These are phyloP conservation scores for Ictalurus furcatus DNA, from an alignment of 2,113 vertebrate species.

Conservation along the genomic window DNA sequence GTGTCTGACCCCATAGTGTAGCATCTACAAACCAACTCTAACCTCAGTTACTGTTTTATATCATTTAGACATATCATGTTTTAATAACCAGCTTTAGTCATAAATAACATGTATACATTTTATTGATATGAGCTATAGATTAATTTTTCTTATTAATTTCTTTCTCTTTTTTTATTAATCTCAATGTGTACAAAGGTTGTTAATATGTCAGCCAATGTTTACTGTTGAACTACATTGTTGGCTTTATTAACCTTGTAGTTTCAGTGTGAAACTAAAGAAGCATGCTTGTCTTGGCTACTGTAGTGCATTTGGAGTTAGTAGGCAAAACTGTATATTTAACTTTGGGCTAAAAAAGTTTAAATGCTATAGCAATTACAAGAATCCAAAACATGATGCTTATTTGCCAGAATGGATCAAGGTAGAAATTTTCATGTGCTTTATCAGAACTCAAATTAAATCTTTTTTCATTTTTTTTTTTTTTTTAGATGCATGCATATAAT, in stretches of 20 bases:
- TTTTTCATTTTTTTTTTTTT: no score
- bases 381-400: background rate
- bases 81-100: background rate
- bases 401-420: background rate
- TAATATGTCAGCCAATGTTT: background rate
- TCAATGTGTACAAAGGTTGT: background rate
- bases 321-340: background rate
- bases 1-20: conserved; percentile 7
- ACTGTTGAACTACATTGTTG: background rate
- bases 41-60: background rate
- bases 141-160: background rate
- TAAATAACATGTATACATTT: background rate
- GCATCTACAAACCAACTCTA: background rate
- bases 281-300: background rate
- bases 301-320: background rate
- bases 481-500: conserved; percentile 28
- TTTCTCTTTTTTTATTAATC: background rate
- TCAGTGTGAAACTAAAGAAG: background rate
- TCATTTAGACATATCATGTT: background rate
- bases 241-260: background rate
- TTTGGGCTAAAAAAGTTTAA: background rate
- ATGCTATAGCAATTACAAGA: background rate
- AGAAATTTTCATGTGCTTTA: background rate
- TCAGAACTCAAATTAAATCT: background rate
- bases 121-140: background rate